These are phyloP conservation scores for Labrus mixtus DNA, from an alignment of 2,113 vertebrate species.

Conservation along the genomic window DNA sequence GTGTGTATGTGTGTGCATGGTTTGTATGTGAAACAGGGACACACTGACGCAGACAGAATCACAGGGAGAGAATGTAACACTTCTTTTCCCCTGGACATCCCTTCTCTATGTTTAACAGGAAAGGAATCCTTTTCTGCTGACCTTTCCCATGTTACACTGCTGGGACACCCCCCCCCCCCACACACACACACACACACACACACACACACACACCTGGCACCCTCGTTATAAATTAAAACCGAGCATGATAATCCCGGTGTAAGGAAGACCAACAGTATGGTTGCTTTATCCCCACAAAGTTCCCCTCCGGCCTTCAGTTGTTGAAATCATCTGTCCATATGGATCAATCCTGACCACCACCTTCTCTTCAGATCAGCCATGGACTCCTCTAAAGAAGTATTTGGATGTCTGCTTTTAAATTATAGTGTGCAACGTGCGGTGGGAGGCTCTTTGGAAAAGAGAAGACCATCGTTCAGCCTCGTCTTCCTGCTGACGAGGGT, in stretches of 20 bases:
- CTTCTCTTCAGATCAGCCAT: conserved; percentile 22
- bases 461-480: conserved; percentile 18
- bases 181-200: conserved; percentile 20
- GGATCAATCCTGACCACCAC: conserved; percentile 32
- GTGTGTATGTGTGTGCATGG: background rate
- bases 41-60: background rate
- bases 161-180: no score
- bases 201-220: conserved; percentile 11
- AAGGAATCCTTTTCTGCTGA: conserved; percentile 65
- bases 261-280: conserved; percentile 17
- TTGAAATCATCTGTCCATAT: conserved; percentile 3
- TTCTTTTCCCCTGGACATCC: conserved; percentile 13
- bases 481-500: conserved; percentile 20
- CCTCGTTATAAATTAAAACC: conserved; percentile 25
- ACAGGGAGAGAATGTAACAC: background rate
- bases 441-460: conserved; percentile 23
- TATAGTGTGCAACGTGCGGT: conserved; percentile 35
- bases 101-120: conserved; percentile 60
- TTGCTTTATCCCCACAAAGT: conserved; percentile 15
- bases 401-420: conserved; percentile 57
- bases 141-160: conserved; percentile 52
- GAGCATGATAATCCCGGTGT: background rate
- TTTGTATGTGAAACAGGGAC: conserved; percentile 2
- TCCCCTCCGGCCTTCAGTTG: background rate
- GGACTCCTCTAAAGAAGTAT: conserved; percentile 20